phyloP scores from a whole-genome alignment of 2,888 invertebrate species.

The Sinopyrophorus schimmeli region DNA sequence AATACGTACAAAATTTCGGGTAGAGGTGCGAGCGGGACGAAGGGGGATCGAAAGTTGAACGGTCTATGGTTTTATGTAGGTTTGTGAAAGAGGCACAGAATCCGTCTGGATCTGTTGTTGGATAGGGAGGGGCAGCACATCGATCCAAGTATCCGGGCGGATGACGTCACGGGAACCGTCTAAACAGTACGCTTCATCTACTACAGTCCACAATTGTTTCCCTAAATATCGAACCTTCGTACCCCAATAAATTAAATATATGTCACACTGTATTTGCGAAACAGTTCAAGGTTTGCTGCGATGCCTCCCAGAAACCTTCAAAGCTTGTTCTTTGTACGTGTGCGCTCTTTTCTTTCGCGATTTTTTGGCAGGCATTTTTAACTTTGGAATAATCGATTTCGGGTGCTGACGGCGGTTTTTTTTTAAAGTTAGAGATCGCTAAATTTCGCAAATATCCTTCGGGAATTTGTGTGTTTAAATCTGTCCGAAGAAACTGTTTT shows the following conservation, averaged over 20 bases:
- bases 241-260: constrained; percentile 26
- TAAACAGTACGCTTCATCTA: constrained; percentile 47
- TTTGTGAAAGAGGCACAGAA: constrained; percentile 38
- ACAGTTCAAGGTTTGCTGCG: constrained; percentile 10
- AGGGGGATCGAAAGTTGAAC: no score
- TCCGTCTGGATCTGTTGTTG: constrained; percentile 40
- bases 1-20: no score
- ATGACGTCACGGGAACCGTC: constrained; percentile 37
- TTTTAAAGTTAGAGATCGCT: no score
- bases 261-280: constrained; percentile 15
- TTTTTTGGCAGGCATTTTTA: no score
- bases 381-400: no score
- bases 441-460: no score
- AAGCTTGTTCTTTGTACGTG: no score
- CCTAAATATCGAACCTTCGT: constrained; percentile 27
- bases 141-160: constrained; percentile 35
- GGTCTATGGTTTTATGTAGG: constrained; percentile 35
- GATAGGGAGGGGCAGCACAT: constrained; percentile 36
- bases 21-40: no score
- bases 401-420: no score
- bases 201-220: constrained; percentile 37
- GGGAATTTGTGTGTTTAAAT: no score
- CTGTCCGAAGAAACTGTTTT: no score
- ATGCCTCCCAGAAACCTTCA: constrained; percentile 1
- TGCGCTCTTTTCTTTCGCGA: no score